Evolutionary conservation across 2,113 vertebrate genomes (phyloP), one percentile per base, ranked within the genome.

Genomic region (Poeciliopsis turrubarensis): DNA sequence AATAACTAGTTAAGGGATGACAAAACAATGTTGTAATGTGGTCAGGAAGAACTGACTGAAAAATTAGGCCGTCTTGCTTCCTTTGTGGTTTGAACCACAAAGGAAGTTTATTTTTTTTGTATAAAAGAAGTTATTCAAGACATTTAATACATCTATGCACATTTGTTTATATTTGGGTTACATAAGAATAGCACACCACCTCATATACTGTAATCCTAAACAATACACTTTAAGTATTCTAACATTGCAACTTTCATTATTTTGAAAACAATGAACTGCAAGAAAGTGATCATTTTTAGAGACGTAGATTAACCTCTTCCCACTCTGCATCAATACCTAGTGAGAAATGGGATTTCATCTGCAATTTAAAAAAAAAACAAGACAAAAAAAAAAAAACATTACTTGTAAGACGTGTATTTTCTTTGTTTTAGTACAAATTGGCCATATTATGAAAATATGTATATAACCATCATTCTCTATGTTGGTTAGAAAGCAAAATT

Each of bases 261-360:
- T 44, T 54, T 68, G 47, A 37, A 66, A 80, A 73, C 8, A 65
- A 39, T 51, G 68, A 34, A 51, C 37, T 25, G 51, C 44, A 26
- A 60, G 47, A 22, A 63, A 67, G 4, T 51, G 44, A 80, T 68
- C 25, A 4, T 65, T 61, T 71, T 79, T 44, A 78, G 75, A 27
- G 60, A 30, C 12, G 68, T 63, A 27, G 75, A 66, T 69, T 73
- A 65, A 70, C 70, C 4, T 54, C 10, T 27, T 72, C n/a, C 60
- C 12, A 73, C 5, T 57, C 31, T 3, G 12, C 73, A 72, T 70
- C 62, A 61, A 75, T 73, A 75, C 68, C 63, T 51, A 78, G 64
- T 0, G 26, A 57, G 65, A 30, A 75, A 68, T 65, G 19, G n/a
- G 22, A 7, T 77, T 76, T 72, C 5, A 75, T 10, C 37, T 29